phyloP scores from a whole-genome alignment of 53 echinoderm and acorn worm species.

The Mesocentrotus franciscanus region DNA sequence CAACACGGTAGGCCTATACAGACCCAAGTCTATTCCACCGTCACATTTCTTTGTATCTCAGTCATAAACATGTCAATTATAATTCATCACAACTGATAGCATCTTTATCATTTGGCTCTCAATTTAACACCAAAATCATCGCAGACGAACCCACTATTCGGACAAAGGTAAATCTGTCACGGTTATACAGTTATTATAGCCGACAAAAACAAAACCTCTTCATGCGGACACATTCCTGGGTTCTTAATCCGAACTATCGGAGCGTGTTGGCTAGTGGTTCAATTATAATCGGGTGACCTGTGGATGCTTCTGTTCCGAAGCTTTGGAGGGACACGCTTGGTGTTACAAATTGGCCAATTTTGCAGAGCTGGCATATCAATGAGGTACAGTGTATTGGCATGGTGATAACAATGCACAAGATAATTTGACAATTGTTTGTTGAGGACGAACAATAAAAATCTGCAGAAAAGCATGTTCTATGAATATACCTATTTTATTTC shows the following conservation, averaged over 20 bases:
- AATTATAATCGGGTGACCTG: background rate
- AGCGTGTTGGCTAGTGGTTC: background rate
- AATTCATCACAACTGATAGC: background rate
- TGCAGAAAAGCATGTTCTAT: background rate
- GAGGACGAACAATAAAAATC: background rate
- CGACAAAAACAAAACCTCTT: background rate
- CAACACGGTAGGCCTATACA: background rate
- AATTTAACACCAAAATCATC: background rate
- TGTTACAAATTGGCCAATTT: background rate
- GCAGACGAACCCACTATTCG: background rate
- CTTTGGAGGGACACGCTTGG: background rate
- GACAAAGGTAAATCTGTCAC: background rate
- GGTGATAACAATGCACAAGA: background rate
- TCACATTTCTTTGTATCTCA: background rate
- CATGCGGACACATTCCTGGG: background rate
- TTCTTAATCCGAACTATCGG: background rate
- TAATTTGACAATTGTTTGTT: background rate
- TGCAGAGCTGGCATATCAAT: background rate
- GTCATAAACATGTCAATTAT: conserved; percentile 10
- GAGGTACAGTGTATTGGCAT: background rate
- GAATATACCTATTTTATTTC: background rate
- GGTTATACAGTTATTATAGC: background rate
- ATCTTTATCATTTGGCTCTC: background rate
- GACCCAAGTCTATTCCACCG: background rate
- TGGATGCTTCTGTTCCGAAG: background rate